A percentile compares a stretch with the other conserved stretches of the same genome.
Evolutionary conservation across 2,888 invertebrate genomes (phyloP).

Genomic region (Cryptocephalus primarius): DNA sequence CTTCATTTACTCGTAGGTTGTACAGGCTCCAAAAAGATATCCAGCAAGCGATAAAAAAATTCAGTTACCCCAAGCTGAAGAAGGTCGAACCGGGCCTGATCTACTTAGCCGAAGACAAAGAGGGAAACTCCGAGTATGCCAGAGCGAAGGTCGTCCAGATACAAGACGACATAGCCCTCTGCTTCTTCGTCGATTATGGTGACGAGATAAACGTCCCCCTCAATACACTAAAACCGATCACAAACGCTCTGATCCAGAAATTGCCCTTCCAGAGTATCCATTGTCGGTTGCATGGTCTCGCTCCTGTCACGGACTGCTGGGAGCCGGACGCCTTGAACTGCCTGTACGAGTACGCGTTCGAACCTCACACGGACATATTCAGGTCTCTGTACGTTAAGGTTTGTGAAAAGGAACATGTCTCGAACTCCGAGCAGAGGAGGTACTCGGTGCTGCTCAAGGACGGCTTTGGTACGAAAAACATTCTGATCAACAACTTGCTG

Average conservation of each 20-base stretch:
- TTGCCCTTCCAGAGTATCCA: conserved; percentile 54
- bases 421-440: conserved; percentile 37
- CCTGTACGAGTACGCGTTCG: conserved; percentile 40
- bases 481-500: conserved; percentile 41
- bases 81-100: conserved; percentile 35
- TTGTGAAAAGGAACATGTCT: conserved; percentile 30
- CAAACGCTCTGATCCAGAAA: conserved; percentile 39
- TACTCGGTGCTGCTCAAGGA: conserved; percentile 43
- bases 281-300: conserved; percentile 46
- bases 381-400: conserved; percentile 39
- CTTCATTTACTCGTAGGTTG: conserved; percentile 11
- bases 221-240: conserved; percentile 39
- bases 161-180: conserved; percentile 36
- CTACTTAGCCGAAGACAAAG: conserved; percentile 42
- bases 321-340: conserved; percentile 42
- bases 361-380: conserved; percentile 31
- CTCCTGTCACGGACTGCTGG: conserved; percentile 41
- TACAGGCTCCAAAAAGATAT: conserved; percentile 17
- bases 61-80: conserved; percentile 21
- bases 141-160: conserved; percentile 39
- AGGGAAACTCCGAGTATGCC: conserved; percentile 33
- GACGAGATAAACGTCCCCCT: conserved; percentile 39
- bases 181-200: conserved; percentile 55
- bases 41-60: conserved; percentile 12
- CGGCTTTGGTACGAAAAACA: conserved; percentile 33